Evolutionary conservation across 2,797 vertebrate species (phyloP), one percentile per base, ranked within the genome.

Genomic region (Tinamus major): DNA sequence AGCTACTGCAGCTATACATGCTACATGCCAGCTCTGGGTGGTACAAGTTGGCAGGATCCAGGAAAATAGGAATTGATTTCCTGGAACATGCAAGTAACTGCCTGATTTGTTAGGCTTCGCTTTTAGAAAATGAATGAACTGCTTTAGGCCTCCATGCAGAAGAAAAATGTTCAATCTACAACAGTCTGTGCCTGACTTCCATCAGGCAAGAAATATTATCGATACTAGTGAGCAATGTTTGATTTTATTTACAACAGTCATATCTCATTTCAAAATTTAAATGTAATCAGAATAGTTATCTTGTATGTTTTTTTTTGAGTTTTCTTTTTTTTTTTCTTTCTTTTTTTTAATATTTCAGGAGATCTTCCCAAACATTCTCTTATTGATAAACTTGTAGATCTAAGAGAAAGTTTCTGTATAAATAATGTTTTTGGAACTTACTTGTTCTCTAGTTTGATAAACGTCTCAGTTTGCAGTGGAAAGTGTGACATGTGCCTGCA

Each of bases 241-340:
- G 20, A 39, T 68, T 68, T 85, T 44, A 68, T 90, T 86, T 90
- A 29, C 71, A 72, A 86, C 55, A 24, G 44, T 35, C 7, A 27
- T 41, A 23, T 33, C 78, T 70, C 56, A 11, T 85, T 61, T 71
- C 26, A 48, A 80, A 55, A 81, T 55, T 27, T 74, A 75, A 58
- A 78, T 55, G 16, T 74, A 79, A 71, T 58, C 15, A 41, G 4
- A 7, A 62, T 10, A 41, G 16, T 78, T 61, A 49, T 1, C 33
- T 91, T 6, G 2, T 58, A 19, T 5, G 4, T 81, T 90, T 85
- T 87, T 21, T 85, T 87, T 21, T 48, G 5, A 3, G 10, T 21
- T 20, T 84, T 88, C 77, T 85, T 19, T 84, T 88, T 83, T 85
- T 21, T 84, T 88, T 82, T 87, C 17, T 84, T 84, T 77, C 83